Evolutionary conservation across 2,888 invertebrate genomes (phyloP).

Genomic region (Griposia aprilina): DNA sequence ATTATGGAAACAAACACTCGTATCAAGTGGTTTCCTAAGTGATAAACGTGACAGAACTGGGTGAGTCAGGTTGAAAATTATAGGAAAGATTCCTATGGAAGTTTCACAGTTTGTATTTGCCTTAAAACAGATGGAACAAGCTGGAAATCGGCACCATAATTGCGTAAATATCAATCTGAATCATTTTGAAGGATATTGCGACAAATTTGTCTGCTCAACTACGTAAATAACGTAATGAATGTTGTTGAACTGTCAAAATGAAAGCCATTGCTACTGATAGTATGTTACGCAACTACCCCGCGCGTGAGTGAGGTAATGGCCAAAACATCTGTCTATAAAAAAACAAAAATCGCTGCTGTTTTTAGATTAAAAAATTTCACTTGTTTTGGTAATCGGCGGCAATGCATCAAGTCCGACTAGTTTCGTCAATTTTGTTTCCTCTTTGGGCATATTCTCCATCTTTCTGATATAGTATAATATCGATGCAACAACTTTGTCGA

Average conservation of each 20-base stretch:
- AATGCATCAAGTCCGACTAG: background rate
- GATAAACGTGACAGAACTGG: constrained; percentile 45
- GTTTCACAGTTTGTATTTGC: constrained; percentile 19
- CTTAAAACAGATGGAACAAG: background rate
- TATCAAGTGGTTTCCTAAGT: constrained; percentile 36
- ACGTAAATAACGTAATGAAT: too few species aligned
- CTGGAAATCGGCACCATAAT: background rate
- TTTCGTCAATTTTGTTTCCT: background rate
- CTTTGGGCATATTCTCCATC: background rate
- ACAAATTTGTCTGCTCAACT: too few species aligned
- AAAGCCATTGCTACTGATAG: too few species aligned
- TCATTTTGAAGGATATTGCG: too few species aligned
- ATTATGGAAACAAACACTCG: constrained; percentile 57
- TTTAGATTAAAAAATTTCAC: background rate
- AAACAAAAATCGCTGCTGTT: background rate
- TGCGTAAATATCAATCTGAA: too few species aligned
- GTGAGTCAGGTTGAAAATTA: constrained; percentile 35
- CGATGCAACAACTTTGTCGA: constrained; percentile 12
- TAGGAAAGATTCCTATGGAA: constrained; percentile 1
- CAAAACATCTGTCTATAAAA: background rate
- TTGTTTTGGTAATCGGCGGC: background rate
- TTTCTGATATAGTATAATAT: background rate
- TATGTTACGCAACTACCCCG: too few species aligned
- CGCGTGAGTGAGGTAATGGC: background rate
- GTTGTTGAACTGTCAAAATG: too few species aligned